A percentile compares a stretch with the other conserved stretches of the same genome.
phyloP scores from a whole-genome alignment of 2,113 vertebrate genomes.

The Neopipo cinnamomea region DNA sequence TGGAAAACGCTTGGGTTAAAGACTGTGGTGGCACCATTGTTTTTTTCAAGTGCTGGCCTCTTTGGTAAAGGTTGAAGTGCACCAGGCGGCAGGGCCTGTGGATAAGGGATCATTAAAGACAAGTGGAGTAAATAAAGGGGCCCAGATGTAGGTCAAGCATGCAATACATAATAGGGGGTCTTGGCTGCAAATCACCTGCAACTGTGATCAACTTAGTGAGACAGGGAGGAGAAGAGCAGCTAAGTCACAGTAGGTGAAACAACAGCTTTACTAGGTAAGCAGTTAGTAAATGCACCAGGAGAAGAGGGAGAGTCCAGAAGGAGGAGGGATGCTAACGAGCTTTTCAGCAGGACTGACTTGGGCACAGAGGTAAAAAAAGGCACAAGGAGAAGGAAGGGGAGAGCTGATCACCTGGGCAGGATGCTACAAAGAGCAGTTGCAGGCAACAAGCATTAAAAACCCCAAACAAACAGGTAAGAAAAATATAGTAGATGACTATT shows the following conservation, averaged over 20 bases:
- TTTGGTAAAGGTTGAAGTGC: constrained; percentile 90
- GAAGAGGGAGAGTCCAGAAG: neutral
- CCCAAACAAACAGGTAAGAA: neutral
- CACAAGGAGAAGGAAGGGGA: neutral
- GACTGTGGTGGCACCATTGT: constrained; percentile 86
- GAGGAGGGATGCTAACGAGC: neutral
- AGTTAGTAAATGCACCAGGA: neutral
- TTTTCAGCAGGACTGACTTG: constrained; percentile 1
- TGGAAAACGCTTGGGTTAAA: constrained; percentile 95
- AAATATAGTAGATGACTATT: neutral
- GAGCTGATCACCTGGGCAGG: neutral
- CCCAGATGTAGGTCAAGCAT: constrained; percentile 28
- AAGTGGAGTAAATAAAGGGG: constrained; percentile 9
- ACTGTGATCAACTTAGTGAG: neutral
- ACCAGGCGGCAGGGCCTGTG: constrained; percentile 81
- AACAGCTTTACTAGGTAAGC: neutral
- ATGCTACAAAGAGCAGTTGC: constrained; percentile 8
- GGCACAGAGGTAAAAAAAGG: neutral
- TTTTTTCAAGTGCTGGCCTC: constrained; percentile 92
- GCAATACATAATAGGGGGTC: neutral
- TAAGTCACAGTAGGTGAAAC: neutral
- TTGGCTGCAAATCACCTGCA: constrained; percentile 40
- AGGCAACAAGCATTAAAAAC: constrained; percentile 31
- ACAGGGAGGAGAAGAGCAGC: neutral
- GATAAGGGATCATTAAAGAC: constrained; percentile 73